Conservation (phyloP, 2,888 invertebrate species). For the Oscheius sp. region DNA sequence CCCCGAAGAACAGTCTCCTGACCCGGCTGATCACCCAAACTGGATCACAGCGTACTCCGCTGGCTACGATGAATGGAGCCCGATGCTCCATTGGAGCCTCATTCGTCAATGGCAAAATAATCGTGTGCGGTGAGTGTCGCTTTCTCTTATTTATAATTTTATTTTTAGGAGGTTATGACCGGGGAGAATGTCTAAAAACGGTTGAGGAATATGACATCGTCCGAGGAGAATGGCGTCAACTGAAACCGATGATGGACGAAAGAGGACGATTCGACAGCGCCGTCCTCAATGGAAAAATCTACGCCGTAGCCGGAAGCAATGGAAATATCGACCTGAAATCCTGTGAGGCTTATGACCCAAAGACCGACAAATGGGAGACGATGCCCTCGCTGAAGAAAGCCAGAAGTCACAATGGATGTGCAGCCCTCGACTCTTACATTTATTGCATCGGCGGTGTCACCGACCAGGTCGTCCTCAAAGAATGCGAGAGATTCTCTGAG, state of each 20-base stretch:
- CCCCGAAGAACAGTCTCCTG: slow-evolving; percentile 42
- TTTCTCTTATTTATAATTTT: background rate
- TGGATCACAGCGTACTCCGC: slow-evolving; percentile 69
- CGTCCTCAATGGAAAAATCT: slow-evolving; percentile 77
- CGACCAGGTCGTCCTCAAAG: slow-evolving; percentile 80
- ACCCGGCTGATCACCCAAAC: slow-evolving; percentile 57
- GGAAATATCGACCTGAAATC: slow-evolving; percentile 85
- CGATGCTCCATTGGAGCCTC: slow-evolving; percentile 85
- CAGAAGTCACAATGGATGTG: slow-evolving; percentile 76
- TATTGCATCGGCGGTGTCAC: slow-evolving; percentile 87
- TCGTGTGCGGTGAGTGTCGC: slow-evolving; percentile 82
- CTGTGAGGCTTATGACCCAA: slow-evolving; percentile 80
- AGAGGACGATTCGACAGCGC: slow-evolving; percentile 86
- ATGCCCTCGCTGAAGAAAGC: slow-evolving; percentile 55
- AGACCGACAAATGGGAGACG: slow-evolving; percentile 78
- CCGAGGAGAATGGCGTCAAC: slow-evolving; percentile 81
- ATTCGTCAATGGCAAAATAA: slow-evolving; percentile 80
- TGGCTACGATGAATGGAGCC: slow-evolving; percentile 80
- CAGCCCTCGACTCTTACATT: slow-evolving; percentile 80
- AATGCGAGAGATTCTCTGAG: slow-evolving; percentile 83
- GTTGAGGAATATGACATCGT: slow-evolving; percentile 81
- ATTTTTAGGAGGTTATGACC: slow-evolving; percentile 82
- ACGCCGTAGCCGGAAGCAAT: slow-evolving; percentile 84
- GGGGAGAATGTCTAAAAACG: slow-evolving; percentile 84
- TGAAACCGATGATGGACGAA: slow-evolving; percentile 82